Conservation (phyloP, 2,888 invertebrate species). For the Drosophila melanosoma region DNA sequence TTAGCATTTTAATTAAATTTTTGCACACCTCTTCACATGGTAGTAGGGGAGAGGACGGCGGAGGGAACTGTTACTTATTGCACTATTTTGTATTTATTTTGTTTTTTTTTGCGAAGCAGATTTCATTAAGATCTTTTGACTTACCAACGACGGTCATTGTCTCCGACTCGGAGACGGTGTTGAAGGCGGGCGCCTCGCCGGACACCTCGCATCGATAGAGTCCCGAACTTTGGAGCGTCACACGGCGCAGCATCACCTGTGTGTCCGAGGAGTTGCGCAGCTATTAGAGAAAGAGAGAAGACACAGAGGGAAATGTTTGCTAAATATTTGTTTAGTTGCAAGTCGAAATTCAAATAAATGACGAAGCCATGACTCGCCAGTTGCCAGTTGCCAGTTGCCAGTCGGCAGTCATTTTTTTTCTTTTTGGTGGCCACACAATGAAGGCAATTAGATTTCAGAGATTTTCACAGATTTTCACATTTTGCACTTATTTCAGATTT, state of each 20-base stretch:
- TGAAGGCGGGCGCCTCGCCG: constrained; percentile 91
- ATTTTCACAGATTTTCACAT: constrained; percentile 62
- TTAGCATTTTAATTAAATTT: constrained; percentile 82
- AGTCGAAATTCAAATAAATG: constrained; percentile 69
- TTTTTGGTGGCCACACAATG: constrained; percentile 18
- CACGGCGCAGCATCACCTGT: constrained; percentile 88
- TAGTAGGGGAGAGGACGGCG: not conserved
- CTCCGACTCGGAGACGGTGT: constrained; percentile 90
- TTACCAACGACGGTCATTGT: constrained; percentile 91
- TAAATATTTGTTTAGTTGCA: constrained; percentile 39
- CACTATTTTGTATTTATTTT: not conserved
- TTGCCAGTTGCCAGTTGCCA: no score
- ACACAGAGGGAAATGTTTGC: not conserved
- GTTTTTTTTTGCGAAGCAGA: not conserved
- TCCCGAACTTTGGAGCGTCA: constrained; percentile 89
- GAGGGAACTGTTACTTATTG: not conserved
- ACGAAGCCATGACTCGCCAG: constrained; percentile 62
- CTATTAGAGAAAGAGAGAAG: constrained; percentile 83
- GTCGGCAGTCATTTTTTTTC: not conserved
- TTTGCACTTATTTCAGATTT: constrained; percentile 53
- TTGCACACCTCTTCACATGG: constrained; percentile 18
- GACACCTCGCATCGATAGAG: constrained; percentile 92
- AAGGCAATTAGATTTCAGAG: constrained; percentile 72
- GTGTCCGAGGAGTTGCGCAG: constrained; percentile 88
- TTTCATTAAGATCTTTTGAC: constrained; percentile 72